These are phyloP conservation scores for Pseudomyrmex pallidus DNA, from an alignment of 1,140 invertebrate genomes.

Conservation along the genomic window DNA sequence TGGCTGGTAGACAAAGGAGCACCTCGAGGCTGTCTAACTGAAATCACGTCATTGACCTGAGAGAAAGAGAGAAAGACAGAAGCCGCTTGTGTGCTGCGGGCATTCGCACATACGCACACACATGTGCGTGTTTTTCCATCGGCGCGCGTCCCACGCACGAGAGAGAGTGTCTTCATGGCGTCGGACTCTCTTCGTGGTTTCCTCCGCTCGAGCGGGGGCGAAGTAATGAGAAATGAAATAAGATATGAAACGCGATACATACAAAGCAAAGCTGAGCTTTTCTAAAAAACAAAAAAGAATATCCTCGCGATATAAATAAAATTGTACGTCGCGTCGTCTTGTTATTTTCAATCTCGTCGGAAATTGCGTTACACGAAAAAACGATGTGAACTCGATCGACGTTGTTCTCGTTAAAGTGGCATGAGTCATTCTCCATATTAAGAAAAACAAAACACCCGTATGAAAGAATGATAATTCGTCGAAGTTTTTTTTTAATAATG, in stretches of 20 bases:
- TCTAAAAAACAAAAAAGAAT: too few relatives aligned
- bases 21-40: conserved; percentile 32
- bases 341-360: too few relatives aligned
- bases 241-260: conserved; percentile 1
- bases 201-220: conserved; percentile 22
- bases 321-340: too few relatives aligned
- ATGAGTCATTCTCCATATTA: neutral
- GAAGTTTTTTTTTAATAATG: neutral
- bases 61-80: neutral
- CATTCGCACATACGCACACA: neutral
- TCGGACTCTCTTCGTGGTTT: conserved; percentile 12
- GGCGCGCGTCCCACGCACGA: conserved; percentile 17
- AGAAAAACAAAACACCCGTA: too few relatives aligned
- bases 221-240: conserved; percentile 48
- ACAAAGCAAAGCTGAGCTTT: too few relatives aligned
- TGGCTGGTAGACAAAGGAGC: conserved; percentile 33
- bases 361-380: too few relatives aligned
- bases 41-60: conserved; percentile 57
- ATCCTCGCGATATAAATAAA: too few relatives aligned
- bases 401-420: neutral
- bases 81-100: neutral
- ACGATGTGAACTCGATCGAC: too few relatives aligned
- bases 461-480: neutral
- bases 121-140: neutral
- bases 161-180: conserved; percentile 46